These are phyloP conservation scores for Teleogryllus oceanicus DNA, from an alignment of 2,888 invertebrate genomes.

Conservation along the genomic window DNA sequence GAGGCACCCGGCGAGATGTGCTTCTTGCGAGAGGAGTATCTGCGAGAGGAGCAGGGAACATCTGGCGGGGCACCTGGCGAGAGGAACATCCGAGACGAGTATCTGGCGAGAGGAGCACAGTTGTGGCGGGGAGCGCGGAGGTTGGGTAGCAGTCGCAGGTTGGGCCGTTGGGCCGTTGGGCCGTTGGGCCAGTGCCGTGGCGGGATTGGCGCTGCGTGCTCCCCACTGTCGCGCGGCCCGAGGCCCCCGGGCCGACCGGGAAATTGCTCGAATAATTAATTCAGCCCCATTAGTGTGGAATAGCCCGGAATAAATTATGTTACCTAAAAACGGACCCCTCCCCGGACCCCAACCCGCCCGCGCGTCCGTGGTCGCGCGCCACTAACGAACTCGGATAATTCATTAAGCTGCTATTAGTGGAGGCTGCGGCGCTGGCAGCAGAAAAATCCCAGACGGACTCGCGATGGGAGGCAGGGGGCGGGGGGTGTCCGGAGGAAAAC, in stretches of 20 bases:
- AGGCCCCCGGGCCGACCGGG: not conserved
- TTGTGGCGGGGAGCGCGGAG: no score
- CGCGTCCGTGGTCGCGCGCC: not conserved
- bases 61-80: not conserved
- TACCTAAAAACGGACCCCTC: not conserved
- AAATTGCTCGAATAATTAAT: conserved; percentile 4
- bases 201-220: no score
- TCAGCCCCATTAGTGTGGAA: conserved; percentile 8
- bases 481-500: not conserved
- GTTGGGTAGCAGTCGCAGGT: no score
- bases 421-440: not conserved
- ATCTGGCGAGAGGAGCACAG: not conserved
- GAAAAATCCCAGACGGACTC: not conserved
- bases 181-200: no score
- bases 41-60: not conserved
- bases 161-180: no score
- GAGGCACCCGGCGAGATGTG: not conserved
- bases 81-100: not conserved
- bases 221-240: no score
- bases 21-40: not conserved
- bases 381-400: conserved; percentile 6
- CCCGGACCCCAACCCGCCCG: not conserved
- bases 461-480: not conserved
- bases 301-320: conserved; percentile 10
- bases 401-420: conserved; percentile 18